Evolutionary conservation across 1,140 invertebrate species (phyloP).

Genomic region (Sogatella furcifera): DNA sequence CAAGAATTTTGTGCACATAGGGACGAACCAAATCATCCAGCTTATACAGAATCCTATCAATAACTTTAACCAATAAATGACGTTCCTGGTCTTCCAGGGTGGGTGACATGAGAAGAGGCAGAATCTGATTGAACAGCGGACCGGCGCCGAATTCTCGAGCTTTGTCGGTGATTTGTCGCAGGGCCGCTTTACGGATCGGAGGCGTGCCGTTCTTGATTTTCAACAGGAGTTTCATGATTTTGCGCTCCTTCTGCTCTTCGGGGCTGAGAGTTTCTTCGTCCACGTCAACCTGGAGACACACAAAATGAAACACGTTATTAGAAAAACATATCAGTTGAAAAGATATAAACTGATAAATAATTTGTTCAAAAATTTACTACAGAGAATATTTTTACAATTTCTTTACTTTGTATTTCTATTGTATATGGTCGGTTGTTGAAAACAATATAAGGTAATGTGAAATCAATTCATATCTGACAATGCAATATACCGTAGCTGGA

Average conservation of each 20-base stretch:
- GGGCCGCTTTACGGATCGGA: conserved; percentile 95
- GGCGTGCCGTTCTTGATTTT: conserved; percentile 99
- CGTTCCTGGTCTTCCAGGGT: conserved; percentile 98
- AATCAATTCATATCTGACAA: too few species aligned
- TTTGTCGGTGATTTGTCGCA: conserved; percentile 97
- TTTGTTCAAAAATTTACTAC: too few species aligned
- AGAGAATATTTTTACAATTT: too few species aligned
- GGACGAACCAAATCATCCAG: conserved; percentile 96
- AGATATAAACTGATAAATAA: too few species aligned
- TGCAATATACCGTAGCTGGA: too few species aligned
- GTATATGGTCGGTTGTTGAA: too few species aligned
- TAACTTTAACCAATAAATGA: conserved; percentile 99
- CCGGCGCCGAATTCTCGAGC: conserved; percentile 97
- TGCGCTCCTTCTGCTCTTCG: conserved; percentile 95
- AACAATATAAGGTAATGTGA: too few species aligned
- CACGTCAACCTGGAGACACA: conserved; percentile 62
- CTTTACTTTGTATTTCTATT: too few species aligned
- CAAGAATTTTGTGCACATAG: conserved; percentile 98
- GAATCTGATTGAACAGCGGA: conserved; percentile 96
- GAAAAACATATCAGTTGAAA: not conserved
- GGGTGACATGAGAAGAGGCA: conserved; percentile 97
- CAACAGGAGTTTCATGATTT: conserved; percentile 96
- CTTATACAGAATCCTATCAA: conserved; percentile 97
- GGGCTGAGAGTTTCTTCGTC: conserved; percentile 92
- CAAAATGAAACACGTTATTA: not conserved